Conservation (phyloP, 2,113 vertebrate genomes). For the Albula glossodonta region DNA sequence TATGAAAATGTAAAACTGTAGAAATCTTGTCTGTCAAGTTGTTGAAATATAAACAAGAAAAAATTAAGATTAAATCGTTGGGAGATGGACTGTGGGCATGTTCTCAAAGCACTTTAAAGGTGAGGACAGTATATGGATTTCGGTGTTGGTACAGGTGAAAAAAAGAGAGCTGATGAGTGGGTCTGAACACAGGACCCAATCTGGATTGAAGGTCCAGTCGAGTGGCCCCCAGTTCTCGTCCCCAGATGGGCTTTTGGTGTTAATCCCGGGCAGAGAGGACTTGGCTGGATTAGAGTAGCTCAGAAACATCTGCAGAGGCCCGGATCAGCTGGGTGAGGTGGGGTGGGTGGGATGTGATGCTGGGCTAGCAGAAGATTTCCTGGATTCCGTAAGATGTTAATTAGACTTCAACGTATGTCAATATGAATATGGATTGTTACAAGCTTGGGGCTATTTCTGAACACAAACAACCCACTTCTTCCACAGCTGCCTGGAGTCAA, state of each 20-base stretch:
- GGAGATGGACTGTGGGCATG: too few relatives aligned
- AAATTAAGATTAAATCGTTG: too few relatives aligned
- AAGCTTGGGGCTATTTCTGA: conserved; percentile 9
- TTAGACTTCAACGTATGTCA: conserved; percentile 3
- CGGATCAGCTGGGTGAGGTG: conserved; percentile 46
- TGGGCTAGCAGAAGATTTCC: conserved; percentile 18
- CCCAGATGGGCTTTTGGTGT: conserved; percentile 43
- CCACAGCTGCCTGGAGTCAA: background rate
- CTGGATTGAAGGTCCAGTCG: background rate
- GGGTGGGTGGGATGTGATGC: background rate
- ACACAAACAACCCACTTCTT: background rate
- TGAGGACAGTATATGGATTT: too few relatives aligned
- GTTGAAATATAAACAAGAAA: too few relatives aligned
- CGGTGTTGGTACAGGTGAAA: too few relatives aligned
- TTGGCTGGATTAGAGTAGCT: conserved; percentile 69
- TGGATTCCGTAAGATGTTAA: conserved; percentile 25
- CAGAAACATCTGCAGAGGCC: conserved; percentile 65
- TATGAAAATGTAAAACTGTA: too few relatives aligned
- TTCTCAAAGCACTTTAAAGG: too few relatives aligned
- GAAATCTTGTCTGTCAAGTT: too few relatives aligned
- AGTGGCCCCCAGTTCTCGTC: background rate
- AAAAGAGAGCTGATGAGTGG: too few relatives aligned
- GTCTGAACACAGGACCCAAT: too few relatives aligned
- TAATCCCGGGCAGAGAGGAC: conserved; percentile 63
- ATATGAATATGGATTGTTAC: conserved; percentile 23